These are phyloP conservation scores for Drosophila pruinosa DNA, from an alignment of 1,140 invertebrate species.

Conservation along the genomic window DNA sequence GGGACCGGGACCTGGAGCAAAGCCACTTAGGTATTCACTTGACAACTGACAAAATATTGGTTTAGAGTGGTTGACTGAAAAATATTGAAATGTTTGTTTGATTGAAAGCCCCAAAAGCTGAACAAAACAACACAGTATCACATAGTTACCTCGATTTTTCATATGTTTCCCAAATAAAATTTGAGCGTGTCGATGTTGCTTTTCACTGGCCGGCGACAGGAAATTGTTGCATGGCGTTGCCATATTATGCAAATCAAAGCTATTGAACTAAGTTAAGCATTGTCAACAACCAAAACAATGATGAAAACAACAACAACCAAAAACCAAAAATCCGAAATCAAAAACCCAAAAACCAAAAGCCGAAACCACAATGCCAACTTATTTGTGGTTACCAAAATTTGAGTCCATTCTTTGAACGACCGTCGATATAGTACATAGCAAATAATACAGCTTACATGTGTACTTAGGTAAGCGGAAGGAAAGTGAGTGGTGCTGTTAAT, in stretches of 20 bases:
- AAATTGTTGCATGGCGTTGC: constrained; percentile 69
- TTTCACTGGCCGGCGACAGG: constrained; percentile 35
- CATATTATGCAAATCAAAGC: constrained; percentile 73
- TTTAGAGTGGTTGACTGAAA: constrained; percentile 45
- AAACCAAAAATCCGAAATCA: constrained; percentile 31
- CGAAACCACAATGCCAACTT: constrained; percentile 50
- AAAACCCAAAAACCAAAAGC: constrained; percentile 37
- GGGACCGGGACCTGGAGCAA: too few relatives aligned
- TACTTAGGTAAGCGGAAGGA: too few relatives aligned
- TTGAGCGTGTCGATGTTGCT: not conserved
- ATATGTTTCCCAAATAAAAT: constrained; percentile 56
- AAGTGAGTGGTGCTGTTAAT: too few relatives aligned
- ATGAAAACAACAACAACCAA: not conserved
- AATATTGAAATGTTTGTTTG: constrained; percentile 67
- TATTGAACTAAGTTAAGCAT: constrained; percentile 45
- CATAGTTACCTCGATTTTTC: constrained; percentile 37
- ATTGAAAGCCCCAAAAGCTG: constrained; percentile 28
- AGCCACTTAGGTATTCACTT: constrained; percentile 1
- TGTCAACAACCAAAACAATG: constrained; percentile 33
- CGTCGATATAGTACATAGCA: too few relatives aligned
- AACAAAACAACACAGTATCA: not conserved
- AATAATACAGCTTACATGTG: too few relatives aligned
- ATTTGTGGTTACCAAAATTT: constrained; percentile 42
- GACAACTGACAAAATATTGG: constrained; percentile 43
- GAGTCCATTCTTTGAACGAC: constrained; percentile 46